phyloP scores from a whole-genome alignment of 1,140 invertebrate genomes.

The Zaprionus taronus region DNA sequence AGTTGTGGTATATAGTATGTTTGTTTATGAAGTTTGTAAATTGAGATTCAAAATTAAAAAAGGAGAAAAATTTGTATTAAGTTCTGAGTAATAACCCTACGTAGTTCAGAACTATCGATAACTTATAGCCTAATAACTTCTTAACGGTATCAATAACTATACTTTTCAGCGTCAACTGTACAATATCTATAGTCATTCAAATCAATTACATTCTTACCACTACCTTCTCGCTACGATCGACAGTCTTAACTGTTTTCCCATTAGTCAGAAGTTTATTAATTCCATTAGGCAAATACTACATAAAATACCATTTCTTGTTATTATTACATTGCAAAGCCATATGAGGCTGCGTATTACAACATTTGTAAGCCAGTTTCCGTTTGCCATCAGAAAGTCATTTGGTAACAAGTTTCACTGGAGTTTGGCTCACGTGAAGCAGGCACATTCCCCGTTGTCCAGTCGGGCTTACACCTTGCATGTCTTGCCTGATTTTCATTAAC shows the following conservation, averaged over 20 bases:
- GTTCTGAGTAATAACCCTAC: not conserved
- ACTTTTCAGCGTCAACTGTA: too few species aligned
- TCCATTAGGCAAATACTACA: constrained; percentile 9
- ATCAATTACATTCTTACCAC: not conserved
- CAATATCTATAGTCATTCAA: not conserved
- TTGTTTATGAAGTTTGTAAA: not conserved
- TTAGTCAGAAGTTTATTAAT: constrained; percentile 2
- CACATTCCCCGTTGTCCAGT: not conserved
- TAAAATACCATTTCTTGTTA: not conserved
- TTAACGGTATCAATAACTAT: too few species aligned
- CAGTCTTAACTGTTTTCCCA: not conserved
- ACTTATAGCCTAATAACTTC: too few species aligned
- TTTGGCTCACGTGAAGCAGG: constrained; percentile 13
- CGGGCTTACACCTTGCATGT: constrained; percentile 31
- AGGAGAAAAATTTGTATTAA: not conserved
- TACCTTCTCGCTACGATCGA: not conserved
- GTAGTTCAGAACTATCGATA: too few species aligned
- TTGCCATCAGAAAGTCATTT: constrained; percentile 48
- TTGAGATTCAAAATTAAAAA: not conserved
- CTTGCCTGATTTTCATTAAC: constrained; percentile 44
- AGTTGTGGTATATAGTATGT: not conserved
- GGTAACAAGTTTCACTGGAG: constrained; percentile 29
- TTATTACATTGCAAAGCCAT: constrained; percentile 16
- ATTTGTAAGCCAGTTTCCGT: constrained; percentile 46
- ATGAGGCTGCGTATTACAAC: constrained; percentile 29